Evolutionary conservation across 2,113 vertebrate genomes (phyloP).

Genomic region (Aegithalos caudatus): DNA sequence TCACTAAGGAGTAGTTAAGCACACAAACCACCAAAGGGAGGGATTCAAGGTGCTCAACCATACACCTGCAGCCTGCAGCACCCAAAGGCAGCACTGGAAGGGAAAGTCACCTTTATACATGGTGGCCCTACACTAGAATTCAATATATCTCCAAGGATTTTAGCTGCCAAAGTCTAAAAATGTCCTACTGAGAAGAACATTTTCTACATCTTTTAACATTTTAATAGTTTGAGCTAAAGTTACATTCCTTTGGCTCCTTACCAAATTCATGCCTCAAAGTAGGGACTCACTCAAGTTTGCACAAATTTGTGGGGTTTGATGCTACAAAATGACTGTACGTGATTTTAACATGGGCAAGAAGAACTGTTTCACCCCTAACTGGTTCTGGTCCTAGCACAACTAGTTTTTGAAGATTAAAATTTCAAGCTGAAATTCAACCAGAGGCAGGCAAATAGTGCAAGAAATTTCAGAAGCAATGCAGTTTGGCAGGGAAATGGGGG

Average conservation of each 20-base stretch:
- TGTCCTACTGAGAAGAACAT: background rate
- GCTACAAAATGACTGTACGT: fast-evolving
- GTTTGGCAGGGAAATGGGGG: background rate
- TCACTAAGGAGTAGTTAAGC: background rate
- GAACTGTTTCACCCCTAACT: background rate
- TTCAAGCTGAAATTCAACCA: background rate
- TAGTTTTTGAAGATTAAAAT: background rate
- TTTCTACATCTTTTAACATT: background rate
- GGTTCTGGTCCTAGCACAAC: background rate
- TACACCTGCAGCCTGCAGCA: background rate
- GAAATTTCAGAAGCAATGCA: background rate
- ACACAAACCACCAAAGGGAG: background rate
- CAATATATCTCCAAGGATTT: background rate
- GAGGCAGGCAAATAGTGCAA: background rate
- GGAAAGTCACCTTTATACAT: background rate
- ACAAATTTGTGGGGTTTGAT: background rate
- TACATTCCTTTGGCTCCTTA: background rate
- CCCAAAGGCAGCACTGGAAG: background rate
- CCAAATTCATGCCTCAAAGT: background rate
- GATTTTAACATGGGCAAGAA: background rate
- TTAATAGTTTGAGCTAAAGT: background rate
- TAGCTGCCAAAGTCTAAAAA: background rate
- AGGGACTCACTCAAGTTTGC: background rate
- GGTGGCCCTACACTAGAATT: background rate
- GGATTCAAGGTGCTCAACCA: background rate